phyloP scores from a whole-genome alignment of 2,113 vertebrate genomes.

The Pedionomus torquatus region DNA sequence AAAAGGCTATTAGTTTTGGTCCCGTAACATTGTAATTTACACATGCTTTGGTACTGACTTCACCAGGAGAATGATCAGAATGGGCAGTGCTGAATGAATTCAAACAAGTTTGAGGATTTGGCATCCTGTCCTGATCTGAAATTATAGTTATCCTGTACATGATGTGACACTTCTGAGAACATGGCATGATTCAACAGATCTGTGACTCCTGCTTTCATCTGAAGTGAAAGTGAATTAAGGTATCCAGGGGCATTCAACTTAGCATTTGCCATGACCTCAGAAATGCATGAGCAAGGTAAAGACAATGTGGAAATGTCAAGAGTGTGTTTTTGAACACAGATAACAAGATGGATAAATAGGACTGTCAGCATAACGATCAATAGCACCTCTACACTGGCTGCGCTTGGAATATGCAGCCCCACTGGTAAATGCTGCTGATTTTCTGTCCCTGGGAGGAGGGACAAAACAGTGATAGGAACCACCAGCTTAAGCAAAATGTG shows the following conservation, averaged over 20 bases:
- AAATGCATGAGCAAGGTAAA: background rate
- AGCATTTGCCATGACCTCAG: background rate
- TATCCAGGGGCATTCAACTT: background rate
- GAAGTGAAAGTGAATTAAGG: background rate
- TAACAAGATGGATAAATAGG: background rate
- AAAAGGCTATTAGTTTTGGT: background rate
- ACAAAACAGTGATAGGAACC: background rate
- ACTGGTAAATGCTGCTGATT: background rate
- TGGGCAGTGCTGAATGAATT: background rate
- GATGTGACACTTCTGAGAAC: background rate
- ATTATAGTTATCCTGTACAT: background rate
- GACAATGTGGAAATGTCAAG: background rate
- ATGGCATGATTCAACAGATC: background rate
- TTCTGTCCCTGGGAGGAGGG: background rate
- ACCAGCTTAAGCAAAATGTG: background rate
- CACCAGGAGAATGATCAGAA: background rate
- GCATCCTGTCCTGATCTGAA: background rate
- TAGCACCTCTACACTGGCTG: background rate
- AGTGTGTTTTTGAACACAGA: background rate
- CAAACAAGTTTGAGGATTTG: background rate
- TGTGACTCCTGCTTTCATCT: background rate
- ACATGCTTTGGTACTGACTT: background rate
- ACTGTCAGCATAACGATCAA: background rate
- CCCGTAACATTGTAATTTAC: background rate
- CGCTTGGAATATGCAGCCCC: background rate